Base-by-base conservation (phyloP, 2,113 vertebrate genomes). In the Paedocypris sp. region DNA sequence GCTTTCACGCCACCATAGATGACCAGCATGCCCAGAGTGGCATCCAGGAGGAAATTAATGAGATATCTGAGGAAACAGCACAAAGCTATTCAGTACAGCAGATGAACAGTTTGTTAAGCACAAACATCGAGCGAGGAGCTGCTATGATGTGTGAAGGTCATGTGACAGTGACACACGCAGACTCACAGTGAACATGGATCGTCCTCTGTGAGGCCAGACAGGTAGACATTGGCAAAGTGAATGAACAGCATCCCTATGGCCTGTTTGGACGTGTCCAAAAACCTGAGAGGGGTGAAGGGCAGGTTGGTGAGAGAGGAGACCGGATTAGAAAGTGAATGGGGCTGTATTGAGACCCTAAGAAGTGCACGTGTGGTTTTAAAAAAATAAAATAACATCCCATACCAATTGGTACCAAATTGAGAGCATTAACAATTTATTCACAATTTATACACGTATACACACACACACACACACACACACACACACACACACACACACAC, bases 171-270 rank as follows among this genome's bases (percentile, higher is more conserved):
- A 56, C 12, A 11, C n/a, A 53, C 41, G 31, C 7, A 43, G 36
- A 90, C 93, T 94, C 77, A 99, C 95, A 99, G 82, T 69, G 95
- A 97, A 73, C 95, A 99, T 23, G 95, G 95, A 78, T 99, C 95
- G 78, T 96, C 90, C 82, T 89, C 89, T 9, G 92, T 94, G 68
- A 97, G 90, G 75, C 89, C 92, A 42, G 95, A 97, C 77, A 99
- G 82, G 82, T 97, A 99, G 52, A 99, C 92, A 39, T 99, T 99
- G 67, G 94, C 93, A 59, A 99, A 99, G 79, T 99, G 95, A 78
- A 98, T 99, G 77, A 99, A 99, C 29, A 99, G 83, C 95, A 98
- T 98, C 76, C 95, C 95, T 70, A 98, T 98, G 70, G 93, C 94
- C 86, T 99, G 95, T 78, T 99, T 99, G 43, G 95, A 99, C 62